Evolutionary conservation across 2,113 vertebrate species (phyloP), one percentile per base, ranked within the genome.

Genomic region (Aramus guarauna): DNA sequence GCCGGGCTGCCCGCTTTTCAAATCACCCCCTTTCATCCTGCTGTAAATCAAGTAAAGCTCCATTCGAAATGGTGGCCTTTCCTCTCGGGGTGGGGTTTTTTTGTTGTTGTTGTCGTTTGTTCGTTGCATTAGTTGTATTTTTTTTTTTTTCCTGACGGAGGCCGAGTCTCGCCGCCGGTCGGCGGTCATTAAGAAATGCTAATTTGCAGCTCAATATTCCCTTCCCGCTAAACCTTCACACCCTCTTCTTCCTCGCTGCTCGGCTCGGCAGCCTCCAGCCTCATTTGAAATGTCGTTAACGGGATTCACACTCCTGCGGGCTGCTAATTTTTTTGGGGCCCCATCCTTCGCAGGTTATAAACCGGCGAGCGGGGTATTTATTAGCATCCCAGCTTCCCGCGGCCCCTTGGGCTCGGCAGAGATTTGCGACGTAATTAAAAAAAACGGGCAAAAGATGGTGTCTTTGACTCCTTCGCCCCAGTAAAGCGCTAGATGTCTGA

Each of bases 121-220:
- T 92, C 66, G 59, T 84, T 66, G 79, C 24, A 0, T 77, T 55
- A 21, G 22, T 24, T 89, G n/a, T 89, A 14, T 52, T 52, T 24
- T 52, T 27, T 52, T 80, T 76, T 94, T 78, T 82, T 71, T 75
- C 76, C 59, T 59, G 66, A 45, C 64, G 85, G 77, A 87, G 60
- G 47, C 73, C 1, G 29, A 5, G 9, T 58, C 72, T 66, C 7
- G 2, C 88, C 77, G 76, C 88, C 77, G 76, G n/a, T 84, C 2
- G 2, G 55, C 89, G 89, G 64, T 84, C 68, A 87, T 96, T 95
- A 94, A 63, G 93, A 84, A 77, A 91, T 87, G 93, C 83, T 92
- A 84, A 96, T 96, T 96, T 67, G 83, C 89, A 74, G 91, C 87
- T 96, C 89, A 47, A 37, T 92, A 92, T 92, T 91, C 88, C 72